Base-by-base conservation (phyloP, 1,140 invertebrate species). In the Brachionus asplanchnoidis region DNA sequence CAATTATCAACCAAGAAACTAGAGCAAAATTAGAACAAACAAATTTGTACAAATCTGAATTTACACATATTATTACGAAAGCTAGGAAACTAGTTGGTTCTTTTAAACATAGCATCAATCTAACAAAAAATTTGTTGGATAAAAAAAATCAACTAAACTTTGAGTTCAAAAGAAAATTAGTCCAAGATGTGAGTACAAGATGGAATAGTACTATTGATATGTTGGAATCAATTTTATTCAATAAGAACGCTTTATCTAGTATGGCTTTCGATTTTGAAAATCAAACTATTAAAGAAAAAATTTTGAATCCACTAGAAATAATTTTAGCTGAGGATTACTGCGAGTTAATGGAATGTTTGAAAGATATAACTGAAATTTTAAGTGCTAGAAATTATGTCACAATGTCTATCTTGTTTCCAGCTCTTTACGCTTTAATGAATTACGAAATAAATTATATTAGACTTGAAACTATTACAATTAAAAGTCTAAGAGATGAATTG, bases 21-120 rank as follows among this genome's bases (percentile, higher is more conserved):
- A 36, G 14, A 36, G 66, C 8, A 36, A 28, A 70, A 70, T 9
- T 70, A 5, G 66, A 70, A 36, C 3, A 70, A 70, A 70, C 14
- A 36, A 70, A 73, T 73, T 36, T 73, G 3, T 40, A 73, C 9
- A 36, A 73, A 36, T 36, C 14, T 73, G 28, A 73, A 73, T 36
- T 36, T 73, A 36, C 7, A 3, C 7, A 36, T 36, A 40, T 40
- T 36, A 36, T 73, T 40, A 8, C 20, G 9, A 66, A 66, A 66
- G 60, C 60, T 66, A 66, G 28, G 60, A 66, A 66, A 66, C 28
- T 66, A 65, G 60, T 70, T 70, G 32, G 66, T 36, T 70, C 66
- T n/a, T 70, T 70, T 36, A 70, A 70, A 32, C 66, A 70, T 36
- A 70, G 66, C 32, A 36, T 5, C 14, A 70, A 36, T 70, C 32